Evolutionary conservation across 2,113 vertebrate species (phyloP).

Genomic region (Microtus richardsoni): DNA sequence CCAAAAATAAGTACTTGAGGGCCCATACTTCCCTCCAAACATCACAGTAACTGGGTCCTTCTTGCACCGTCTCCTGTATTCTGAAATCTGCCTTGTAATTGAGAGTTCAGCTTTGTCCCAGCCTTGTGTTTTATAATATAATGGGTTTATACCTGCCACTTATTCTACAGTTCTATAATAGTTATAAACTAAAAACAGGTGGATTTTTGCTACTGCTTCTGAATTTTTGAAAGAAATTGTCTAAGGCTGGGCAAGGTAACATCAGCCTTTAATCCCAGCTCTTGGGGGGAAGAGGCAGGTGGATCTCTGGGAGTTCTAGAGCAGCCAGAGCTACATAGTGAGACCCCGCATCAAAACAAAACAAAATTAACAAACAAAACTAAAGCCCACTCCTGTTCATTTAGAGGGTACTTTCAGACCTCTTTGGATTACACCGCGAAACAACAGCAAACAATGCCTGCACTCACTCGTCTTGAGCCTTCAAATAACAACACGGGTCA

Average conservation of each 20-base stretch:
- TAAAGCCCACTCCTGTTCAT: not conserved
- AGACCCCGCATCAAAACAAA: not conserved
- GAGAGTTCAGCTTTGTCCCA: not conserved
- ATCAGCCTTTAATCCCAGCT: not conserved
- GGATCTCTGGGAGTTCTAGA: not conserved
- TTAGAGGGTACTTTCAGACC: not conserved
- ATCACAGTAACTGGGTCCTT: not conserved
- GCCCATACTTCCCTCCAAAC: slow-evolving; percentile 14
- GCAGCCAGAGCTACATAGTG: not conserved
- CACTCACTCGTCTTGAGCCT: not conserved
- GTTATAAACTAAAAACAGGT: not conserved
- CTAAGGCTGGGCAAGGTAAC: not conserved
- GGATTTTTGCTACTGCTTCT: slow-evolving; percentile 7
- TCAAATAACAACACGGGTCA: not conserved
- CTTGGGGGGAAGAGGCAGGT: not conserved
- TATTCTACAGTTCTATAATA: slow-evolving; percentile 13
- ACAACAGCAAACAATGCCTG: not conserved
- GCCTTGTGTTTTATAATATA: not conserved
- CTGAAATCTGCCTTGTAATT: slow-evolving; percentile 10
- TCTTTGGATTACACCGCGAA: not conserved
- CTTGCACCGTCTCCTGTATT: not conserved
- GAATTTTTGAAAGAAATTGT: not conserved
- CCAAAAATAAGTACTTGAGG: not conserved
- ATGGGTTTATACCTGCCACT: slow-evolving; percentile 23
- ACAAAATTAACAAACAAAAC: not conserved